Conservation (phyloP, 1,140 invertebrate genomes). For the Ganaspis sp. region DNA sequence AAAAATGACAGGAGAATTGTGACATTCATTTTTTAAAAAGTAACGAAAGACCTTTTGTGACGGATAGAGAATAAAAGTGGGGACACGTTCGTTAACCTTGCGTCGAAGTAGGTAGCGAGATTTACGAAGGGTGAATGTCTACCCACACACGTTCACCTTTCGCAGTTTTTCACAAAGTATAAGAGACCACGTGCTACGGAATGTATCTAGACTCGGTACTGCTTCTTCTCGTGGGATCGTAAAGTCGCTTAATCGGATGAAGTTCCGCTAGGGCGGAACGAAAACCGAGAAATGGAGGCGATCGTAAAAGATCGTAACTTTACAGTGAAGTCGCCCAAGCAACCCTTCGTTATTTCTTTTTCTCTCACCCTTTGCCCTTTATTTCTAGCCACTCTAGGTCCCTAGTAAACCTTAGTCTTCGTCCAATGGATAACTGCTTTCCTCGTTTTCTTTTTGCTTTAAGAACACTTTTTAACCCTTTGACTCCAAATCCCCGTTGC, state of each 20-base stretch:
- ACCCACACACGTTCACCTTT: neutral
- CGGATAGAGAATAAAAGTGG: conserved; percentile 33
- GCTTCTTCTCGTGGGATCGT: conserved; percentile 50
- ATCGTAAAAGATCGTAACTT: conserved; percentile 57
- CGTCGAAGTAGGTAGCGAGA: conserved; percentile 38
- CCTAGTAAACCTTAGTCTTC: conserved; percentile 36
- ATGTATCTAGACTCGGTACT: conserved; percentile 39
- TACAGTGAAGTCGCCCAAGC: neutral
- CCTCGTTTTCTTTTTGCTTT: neutral
- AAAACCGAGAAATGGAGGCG: conserved; percentile 58
- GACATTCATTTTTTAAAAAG: neutral
- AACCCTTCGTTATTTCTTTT: conserved; percentile 34
- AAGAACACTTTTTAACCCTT: conserved; percentile 32
- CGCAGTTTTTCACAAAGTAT: neutral
- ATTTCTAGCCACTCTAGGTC: conserved; percentile 51
- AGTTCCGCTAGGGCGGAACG: conserved; percentile 43
- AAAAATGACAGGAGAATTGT: neutral
- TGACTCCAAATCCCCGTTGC: conserved; percentile 25
- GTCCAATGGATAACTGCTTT: conserved; percentile 39
- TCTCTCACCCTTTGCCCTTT: conserved; percentile 43
- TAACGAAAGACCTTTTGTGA: neutral
- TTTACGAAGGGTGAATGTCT: conserved; percentile 40
- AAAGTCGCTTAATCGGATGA: conserved; percentile 68
- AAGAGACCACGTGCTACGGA: conserved; percentile 30
- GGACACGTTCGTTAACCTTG: conserved; percentile 43